phyloP scores from a whole-genome alignment of 2,888 invertebrate species.

The Luperina testacea region DNA sequence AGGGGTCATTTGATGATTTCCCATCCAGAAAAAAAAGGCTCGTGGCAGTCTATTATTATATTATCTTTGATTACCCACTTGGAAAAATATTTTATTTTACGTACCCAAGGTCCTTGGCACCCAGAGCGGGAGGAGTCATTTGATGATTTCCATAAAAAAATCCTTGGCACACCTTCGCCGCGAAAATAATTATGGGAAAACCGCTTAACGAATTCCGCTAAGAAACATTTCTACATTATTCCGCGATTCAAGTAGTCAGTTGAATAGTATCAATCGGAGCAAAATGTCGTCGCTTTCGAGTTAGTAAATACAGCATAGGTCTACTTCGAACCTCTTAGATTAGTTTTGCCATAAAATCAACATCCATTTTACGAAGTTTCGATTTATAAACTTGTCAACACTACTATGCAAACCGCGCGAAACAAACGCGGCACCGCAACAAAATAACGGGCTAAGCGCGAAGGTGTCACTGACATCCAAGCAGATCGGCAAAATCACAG shows the following conservation, averaged over 20 bases:
- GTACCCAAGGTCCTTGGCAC: no score
- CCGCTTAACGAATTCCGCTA: background rate
- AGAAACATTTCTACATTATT: background rate
- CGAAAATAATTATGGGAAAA: background rate
- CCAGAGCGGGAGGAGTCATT: no score
- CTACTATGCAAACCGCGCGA: no score
- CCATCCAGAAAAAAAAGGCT: no score
- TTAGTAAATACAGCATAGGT: background rate
- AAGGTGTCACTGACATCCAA: no score
- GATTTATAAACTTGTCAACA: no score
- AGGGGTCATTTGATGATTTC: no score
- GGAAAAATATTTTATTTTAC: background rate
- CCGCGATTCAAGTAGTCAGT: background rate
- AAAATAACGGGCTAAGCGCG: no score
- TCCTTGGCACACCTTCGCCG: no score
- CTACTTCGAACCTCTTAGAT: background rate
- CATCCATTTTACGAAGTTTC: background rate
- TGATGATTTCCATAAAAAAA: no score
- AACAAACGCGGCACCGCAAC: no score
- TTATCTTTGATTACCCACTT: background rate
- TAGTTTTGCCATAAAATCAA: background rate
- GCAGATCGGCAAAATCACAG: no score
- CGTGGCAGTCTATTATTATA: background rate
- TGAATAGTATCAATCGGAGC: background rate
- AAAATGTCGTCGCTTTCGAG: background rate